These are phyloP conservation scores for Typhlomys cinereus DNA, from an alignment of 2,113 vertebrate species.

Conservation along the genomic window DNA sequence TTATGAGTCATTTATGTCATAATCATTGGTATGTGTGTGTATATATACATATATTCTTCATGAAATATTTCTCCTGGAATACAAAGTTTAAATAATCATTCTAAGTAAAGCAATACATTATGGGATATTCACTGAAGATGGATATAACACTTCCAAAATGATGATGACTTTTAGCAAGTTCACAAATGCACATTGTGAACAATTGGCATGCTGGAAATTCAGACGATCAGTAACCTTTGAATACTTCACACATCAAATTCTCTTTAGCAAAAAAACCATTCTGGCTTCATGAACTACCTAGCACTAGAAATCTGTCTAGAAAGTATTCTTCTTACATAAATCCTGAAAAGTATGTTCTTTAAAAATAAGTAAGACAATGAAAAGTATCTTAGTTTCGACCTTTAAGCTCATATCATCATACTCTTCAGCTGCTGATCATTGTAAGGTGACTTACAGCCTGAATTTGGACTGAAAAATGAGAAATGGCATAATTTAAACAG, in stretches of 20 bases:
- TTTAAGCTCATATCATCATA: not conserved
- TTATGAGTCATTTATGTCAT: not conserved
- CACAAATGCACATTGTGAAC: not conserved
- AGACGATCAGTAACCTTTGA: not conserved
- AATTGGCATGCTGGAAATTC: not conserved
- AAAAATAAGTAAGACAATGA: not conserved
- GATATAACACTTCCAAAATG: not conserved
- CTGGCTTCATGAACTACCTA: not conserved
- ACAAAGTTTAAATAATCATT: not conserved
- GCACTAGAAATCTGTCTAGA: not conserved
- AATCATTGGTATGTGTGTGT: too few relatives aligned
- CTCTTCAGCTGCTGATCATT: not conserved
- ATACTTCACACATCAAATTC: not conserved
- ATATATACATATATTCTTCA: too few relatives aligned
- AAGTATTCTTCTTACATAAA: not conserved
- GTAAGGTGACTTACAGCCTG: not conserved
- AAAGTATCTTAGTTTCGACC: not conserved
- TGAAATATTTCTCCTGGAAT: not conserved
- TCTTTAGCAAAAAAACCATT: too few relatives aligned
- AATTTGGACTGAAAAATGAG: not conserved
- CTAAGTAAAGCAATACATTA: not conserved
- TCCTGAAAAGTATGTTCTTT: not conserved
- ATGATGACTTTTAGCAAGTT: not conserved
- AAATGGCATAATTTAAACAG: not conserved
- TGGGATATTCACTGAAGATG: not conserved